Evolutionary conservation across 2,797 vertebrate genomes (phyloP).

Genomic region (Selene dorsalis): DNA sequence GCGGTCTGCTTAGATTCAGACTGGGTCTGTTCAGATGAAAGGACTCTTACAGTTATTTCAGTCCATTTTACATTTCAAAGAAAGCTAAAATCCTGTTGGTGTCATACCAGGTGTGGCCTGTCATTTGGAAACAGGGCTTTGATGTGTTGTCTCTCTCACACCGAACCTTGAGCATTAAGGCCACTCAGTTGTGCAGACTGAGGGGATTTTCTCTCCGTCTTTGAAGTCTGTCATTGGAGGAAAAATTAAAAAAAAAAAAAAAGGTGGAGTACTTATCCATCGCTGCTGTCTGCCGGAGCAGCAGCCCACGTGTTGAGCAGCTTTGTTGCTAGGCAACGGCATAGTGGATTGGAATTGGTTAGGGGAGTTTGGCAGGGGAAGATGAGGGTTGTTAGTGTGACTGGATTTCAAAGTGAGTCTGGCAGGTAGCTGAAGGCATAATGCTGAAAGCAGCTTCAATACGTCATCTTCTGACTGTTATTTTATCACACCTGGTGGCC

Average conservation of each 20-base stretch:
- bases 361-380: constrained; percentile 60
- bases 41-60: constrained; percentile 38
- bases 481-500: constrained; percentile 26
- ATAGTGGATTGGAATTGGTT: constrained; percentile 74
- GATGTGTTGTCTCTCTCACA: constrained; percentile 38
- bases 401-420: constrained; percentile 56
- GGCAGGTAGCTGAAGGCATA: constrained; percentile 66
- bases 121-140: constrained; percentile 41
- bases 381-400: constrained; percentile 59
- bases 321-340: constrained; percentile 83
- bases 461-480: constrained; percentile 49
- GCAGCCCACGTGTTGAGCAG: constrained; percentile 70
- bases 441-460: constrained; percentile 48
- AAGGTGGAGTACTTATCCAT: constrained; percentile 62
- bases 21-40: constrained; percentile 31
- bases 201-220: constrained; percentile 31
- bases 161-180: constrained; percentile 26
- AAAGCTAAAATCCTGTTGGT: constrained; percentile 28
- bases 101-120: constrained; percentile 8
- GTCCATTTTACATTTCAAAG: constrained; percentile 57
- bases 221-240: constrained; percentile 54
- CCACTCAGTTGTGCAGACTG: constrained; percentile 5
- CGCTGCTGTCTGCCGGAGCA: constrained; percentile 49
- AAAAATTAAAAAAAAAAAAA: constrained; percentile 38
- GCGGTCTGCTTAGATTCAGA: constrained; percentile 11